Conservation (phyloP, 2,888 invertebrate species). For the Nomada goodeniana region DNA sequence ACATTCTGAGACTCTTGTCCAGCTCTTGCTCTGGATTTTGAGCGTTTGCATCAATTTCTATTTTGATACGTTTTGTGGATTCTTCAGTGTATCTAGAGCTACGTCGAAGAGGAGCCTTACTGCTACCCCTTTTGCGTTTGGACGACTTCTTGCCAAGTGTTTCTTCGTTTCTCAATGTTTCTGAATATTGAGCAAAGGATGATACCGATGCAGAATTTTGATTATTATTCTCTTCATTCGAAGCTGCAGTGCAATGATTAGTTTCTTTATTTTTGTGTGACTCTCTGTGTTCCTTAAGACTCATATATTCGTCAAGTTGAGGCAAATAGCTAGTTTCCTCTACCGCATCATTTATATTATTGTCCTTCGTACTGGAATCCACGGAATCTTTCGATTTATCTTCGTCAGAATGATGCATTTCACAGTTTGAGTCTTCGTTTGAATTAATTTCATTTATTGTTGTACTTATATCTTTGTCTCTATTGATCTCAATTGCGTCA, state of each 20-base stretch:
- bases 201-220: slow-evolving; percentile 19
- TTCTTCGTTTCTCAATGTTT: slow-evolving; percentile 18
- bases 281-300: slow-evolving; percentile 7
- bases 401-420: background rate
- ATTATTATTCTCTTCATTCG: slow-evolving; percentile 32
- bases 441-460: background rate
- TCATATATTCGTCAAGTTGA: slow-evolving; percentile 10
- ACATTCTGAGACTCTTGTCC: slow-evolving; percentile 1
- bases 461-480: background rate
- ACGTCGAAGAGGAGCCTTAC: slow-evolving; percentile 31
- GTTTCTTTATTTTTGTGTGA: slow-evolving; percentile 28
- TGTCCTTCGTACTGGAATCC: background rate
- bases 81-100: slow-evolving; percentile 57
- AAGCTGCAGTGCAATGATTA: slow-evolving; percentile 23
- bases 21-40: slow-evolving; percentile 26
- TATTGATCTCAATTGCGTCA: background rate
- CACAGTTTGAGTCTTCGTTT: background rate
- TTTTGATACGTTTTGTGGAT: slow-evolving; percentile 29
- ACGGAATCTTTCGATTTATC: background rate
- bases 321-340: background rate
- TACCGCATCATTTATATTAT: background rate
- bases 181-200: background rate
- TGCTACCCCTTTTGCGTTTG: slow-evolving; percentile 40
- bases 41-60: slow-evolving; percentile 26
- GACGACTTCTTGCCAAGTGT: slow-evolving; percentile 14